Evolutionary conservation across 2,888 invertebrate genomes (phyloP), one percentile per base, ranked within the genome.

Genomic region (Lithosia quadra): DNA sequence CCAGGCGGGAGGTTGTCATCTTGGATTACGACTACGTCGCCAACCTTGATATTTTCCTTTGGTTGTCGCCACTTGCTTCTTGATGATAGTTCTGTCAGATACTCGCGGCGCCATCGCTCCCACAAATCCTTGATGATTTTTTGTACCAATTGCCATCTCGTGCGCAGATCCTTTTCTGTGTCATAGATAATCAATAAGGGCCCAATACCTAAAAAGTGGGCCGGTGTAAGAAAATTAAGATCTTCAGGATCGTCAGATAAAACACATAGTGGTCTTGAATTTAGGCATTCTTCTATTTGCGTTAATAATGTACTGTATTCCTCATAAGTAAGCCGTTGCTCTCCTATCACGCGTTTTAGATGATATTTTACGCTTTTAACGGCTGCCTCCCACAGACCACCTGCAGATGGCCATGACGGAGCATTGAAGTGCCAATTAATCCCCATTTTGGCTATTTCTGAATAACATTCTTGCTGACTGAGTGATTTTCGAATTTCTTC

Each of bases 261-360:
- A 0, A 79, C 34, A 13, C 72, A 76, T 1, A 82, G 66, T 1
- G 82, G 81, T 24, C 82, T 60, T 7, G 78, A 67, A 34, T 82
- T 83, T 0, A 80, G 53, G 21, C 77, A 57, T 28, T 67, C 80
- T 63, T 83, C 81, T 24, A 82, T 13, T 49, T 82, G 78, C 1
- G 77, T 28, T 28, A 80, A 36, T 7, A 83, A 21, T 0, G 80
- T 82, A 21, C 55, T 43, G 28, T 64, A 80, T 49, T 82, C 79
- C 43, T 80, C 76, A 21, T 28, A 59, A 7, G 59, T 59, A 8
- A 59, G 59, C 13, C 33, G 33, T 21, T 59, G 59, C 11, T 36
- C 21, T n/a, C 59, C 36, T 36, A 36, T 34, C 11, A 59, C 59
- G 18, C 59, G 34, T 59, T 59, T 59, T 4, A 59, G 36, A 28